Evolutionary conservation across 1,140 invertebrate species (phyloP), one percentile per base, ranked within the genome.

Genomic region (Cheumatopsyche charites): DNA sequence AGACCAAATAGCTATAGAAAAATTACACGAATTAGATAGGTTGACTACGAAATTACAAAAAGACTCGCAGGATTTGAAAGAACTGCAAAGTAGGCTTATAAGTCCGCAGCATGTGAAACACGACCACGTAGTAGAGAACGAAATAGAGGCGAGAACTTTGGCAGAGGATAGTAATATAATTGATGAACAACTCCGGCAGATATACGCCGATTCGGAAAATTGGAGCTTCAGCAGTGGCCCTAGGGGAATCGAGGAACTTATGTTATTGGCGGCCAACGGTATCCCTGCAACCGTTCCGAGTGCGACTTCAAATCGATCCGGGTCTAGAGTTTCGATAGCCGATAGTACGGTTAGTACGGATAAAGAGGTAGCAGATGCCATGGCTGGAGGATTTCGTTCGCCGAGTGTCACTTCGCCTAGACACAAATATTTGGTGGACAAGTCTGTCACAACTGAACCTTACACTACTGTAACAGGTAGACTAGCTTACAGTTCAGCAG

Each of bases 11-110:
- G 88, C 90, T 47, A 86, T 92, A 77, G 89, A 91, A 79, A 92
- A 92, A 83, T 85, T 92, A 79, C 88, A 91, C 77, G 90, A 92
- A 83, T 85, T 92, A 79, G 91, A 92, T 85, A 86, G 88, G 78
- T 78, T 92, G 73, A 91, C 90, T 77, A 88, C 83, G 68, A 91
- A 92, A 83, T 85, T 92, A 75, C 88, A 91, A 76, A 90, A 91
- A 82, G 91, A 92, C 83, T 92, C 91, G 19, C 88, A 89, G 81
- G 90, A 91, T 81, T 84, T 92, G 69, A 90, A 90, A 81, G 90
- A 92, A 77, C 83, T 92, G 71, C 89, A 91, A 81, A 87, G 88
- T 76, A 87, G 88, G 81, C 81, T 92, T 58, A 84, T 90, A 81
- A 87, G 78, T 83, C 86, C 80, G 73, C 82, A 79, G 77, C 84